Conservation (phyloP, 2,888 invertebrate genomes). For the Trachelus tabidus region DNA sequence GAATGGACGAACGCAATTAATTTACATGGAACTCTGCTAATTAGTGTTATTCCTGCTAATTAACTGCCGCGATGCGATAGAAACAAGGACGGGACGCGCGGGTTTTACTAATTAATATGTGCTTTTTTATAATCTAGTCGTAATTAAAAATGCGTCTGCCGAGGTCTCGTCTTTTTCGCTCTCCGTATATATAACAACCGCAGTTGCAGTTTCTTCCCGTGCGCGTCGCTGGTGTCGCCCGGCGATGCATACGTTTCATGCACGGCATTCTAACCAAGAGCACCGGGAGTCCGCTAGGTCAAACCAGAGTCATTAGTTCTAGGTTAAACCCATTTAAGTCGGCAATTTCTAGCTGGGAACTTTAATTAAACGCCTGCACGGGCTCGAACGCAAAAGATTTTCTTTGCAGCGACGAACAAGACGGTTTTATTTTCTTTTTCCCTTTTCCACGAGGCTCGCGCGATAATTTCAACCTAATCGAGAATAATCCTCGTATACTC, state of each 20-base stretch:
- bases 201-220: background rate
- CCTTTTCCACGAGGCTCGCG: background rate
- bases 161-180: background rate
- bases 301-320: constrained; percentile 5
- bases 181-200: background rate
- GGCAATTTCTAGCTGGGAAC: constrained; percentile 1
- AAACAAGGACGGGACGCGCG: background rate
- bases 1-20: background rate
- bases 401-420: background rate
- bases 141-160: background rate
- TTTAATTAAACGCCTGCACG: background rate
- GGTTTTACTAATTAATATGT: background rate
- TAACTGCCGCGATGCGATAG: background rate
- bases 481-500: background rate
- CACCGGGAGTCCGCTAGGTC: background rate
- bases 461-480: background rate
- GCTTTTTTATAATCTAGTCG: background rate
- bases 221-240: background rate
- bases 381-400: background rate
- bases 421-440: background rate
- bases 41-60: background rate
- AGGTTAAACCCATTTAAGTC: constrained; percentile 5
- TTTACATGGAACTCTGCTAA: background rate
- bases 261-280: background rate
- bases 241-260: background rate